Evolutionary conservation across 2,888 invertebrate genomes (phyloP), one percentile per base, ranked within the genome.

Genomic region (Saturnia pavonia): DNA sequence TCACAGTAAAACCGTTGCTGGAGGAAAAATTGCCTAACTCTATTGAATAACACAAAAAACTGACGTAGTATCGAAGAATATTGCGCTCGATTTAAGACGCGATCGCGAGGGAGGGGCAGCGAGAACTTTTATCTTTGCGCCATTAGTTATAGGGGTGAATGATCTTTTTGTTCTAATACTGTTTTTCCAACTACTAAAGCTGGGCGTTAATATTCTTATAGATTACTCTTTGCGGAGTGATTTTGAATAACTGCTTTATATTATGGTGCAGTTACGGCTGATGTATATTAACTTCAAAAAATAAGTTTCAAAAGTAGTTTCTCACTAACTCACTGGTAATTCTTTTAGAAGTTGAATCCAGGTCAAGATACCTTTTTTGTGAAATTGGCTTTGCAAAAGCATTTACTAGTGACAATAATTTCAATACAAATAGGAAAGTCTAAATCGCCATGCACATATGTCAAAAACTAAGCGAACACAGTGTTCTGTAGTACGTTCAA

Each of bases 1-100:
- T 65, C 65, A 65, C 40, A 65, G 65, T 40, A 65, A 34, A 65
- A 40, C 34, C 65, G 65, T 65, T 40, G 19, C 65, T 34, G 1
- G 65, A 34, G 40, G 40, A 40, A 65, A n/a, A 65, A 40, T 22
- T 65, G 40, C 40, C 65, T 40, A 65, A 65, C 40, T 65, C 65
- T 65, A 65, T 65, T 65, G 65, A 65, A 65, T 65, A 65, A n/a
- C 34, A 65, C 40, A 19, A 65, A 65, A 65, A 65, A 65, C 65
- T 65, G 65, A 65, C 40, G 19, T 40, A n/a, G 65, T 40, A 65
- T 40, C 40, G 65, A n/a, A n/a, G 16, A 65, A 65, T 65, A 65
- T 65, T 40, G 40, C 40, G 19, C 40, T 40, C 65, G 34, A n/a
- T 8, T 40, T 65, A 22, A 65, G 40, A 27, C 57, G 57, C 14